phyloP scores from a whole-genome alignment of 2,113 vertebrate genomes.

The Elaphurus davidianus region DNA sequence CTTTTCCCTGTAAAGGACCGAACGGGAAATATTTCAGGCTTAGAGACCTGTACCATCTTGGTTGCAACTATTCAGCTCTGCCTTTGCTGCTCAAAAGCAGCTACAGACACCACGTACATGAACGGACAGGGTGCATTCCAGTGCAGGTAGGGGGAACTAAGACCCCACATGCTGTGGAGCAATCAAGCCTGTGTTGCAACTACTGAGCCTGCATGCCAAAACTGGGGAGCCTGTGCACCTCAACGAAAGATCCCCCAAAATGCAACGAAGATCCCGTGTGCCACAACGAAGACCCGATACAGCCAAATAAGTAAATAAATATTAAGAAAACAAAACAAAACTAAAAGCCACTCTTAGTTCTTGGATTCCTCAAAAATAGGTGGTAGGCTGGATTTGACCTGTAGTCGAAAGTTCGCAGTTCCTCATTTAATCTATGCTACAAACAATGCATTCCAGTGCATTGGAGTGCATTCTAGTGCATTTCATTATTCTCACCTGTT shows the following conservation, averaged over 20 bases:
- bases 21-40: neutral
- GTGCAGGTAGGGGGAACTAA: neutral
- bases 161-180: neutral
- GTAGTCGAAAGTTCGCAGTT: neutral
- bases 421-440: neutral
- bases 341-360: neutral
- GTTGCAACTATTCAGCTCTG: neutral
- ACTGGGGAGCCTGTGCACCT: neutral
- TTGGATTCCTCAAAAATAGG: neutral
- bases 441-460: neutral
- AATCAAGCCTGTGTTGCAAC: neutral
- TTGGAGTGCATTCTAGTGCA: neutral
- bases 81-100: neutral
- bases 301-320: neutral
- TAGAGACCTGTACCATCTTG: fast-evolving
- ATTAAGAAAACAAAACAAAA: neutral
- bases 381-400: neutral
- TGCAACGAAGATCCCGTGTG: fast-evolving
- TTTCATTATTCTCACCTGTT: neutral
- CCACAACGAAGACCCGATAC: neutral
- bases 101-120: neutral
- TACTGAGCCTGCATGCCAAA: neutral
- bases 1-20: neutral
- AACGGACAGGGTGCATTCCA: neutral
- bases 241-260: neutral